Evolutionary conservation across 2,888 invertebrate species (phyloP).

Genomic region (Orthonychiurus folsomi): DNA sequence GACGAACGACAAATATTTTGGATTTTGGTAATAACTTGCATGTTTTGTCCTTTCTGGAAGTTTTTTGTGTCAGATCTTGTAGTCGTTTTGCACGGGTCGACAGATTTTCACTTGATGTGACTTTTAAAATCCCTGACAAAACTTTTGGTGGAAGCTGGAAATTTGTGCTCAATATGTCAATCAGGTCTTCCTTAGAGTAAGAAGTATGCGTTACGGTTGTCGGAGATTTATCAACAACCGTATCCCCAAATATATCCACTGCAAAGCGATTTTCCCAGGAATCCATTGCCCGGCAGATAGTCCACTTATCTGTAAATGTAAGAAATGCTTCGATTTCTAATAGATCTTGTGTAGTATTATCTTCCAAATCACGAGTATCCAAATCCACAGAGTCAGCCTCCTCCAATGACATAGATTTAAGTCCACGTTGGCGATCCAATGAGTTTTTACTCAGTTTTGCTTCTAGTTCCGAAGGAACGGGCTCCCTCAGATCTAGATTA

Average conservation of each 20-base stretch:
- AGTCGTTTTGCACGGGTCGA: neutral
- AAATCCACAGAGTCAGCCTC: neutral
- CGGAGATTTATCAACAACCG: slow-evolving; percentile 25
- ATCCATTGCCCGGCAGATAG: slow-evolving; percentile 28
- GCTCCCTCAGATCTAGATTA: neutral
- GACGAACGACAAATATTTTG: slow-evolving; percentile 31
- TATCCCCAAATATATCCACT: slow-evolving; percentile 30
- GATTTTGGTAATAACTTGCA: slow-evolving; percentile 16
- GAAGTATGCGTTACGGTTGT: slow-evolving; percentile 7
- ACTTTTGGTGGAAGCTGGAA: neutral
- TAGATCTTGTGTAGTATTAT: neutral
- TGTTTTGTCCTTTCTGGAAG: neutral
- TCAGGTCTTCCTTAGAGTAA: neutral
- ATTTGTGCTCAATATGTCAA: neutral
- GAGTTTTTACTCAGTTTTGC: neutral
- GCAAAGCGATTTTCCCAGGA: slow-evolving; percentile 33
- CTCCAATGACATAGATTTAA: neutral
- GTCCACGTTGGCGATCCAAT: slow-evolving; percentile 6
- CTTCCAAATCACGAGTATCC: slow-evolving; percentile 4
- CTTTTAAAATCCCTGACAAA: neutral
- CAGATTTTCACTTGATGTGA: slow-evolving; percentile 5
- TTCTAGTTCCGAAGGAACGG: neutral
- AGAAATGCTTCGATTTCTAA: slow-evolving; percentile 23
- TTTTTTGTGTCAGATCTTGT: neutral
- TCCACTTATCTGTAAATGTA: slow-evolving; percentile 24